phyloP scores from a whole-genome alignment of 1,140 invertebrate genomes.

The Formica selysi region DNA sequence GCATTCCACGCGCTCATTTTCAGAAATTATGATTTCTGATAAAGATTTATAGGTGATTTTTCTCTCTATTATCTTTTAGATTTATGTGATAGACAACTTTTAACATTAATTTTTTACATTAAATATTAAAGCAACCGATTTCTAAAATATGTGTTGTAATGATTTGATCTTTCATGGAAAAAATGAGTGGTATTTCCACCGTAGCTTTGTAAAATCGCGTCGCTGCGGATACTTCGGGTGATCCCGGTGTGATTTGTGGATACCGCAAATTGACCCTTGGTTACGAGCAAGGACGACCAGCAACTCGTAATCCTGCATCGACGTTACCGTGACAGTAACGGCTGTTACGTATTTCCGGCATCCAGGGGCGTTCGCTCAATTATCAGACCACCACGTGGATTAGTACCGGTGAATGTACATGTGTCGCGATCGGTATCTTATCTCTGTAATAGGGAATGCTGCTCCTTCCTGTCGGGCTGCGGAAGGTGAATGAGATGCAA shows the following conservation, averaged over 20 bases:
- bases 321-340: constrained; percentile 70
- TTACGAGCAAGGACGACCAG: constrained; percentile 50
- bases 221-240: constrained; percentile 38
- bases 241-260: constrained; percentile 49
- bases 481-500: constrained; percentile 26
- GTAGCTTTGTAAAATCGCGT: constrained; percentile 15
- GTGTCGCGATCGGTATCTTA: constrained; percentile 71
- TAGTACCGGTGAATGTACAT: constrained; percentile 64
- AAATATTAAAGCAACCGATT: not conserved
- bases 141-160: not conserved
- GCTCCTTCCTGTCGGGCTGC: constrained; percentile 50
- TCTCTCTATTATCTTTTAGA: not conserved
- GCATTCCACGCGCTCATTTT: not conserved
- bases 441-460: constrained; percentile 66
- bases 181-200: not conserved
- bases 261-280: constrained; percentile 50
- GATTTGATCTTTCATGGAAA: not conserved
- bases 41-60: not conserved
- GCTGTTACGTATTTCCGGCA: constrained; percentile 55
- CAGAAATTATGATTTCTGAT: not conserved
- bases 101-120: not conserved
- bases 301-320: constrained; percentile 59
- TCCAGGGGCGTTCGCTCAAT: constrained; percentile 65
- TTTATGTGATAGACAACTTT: too few species aligned
- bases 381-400: constrained; percentile 68